Conservation (phyloP, 2,888 invertebrate genomes). For the Lepetodrilus schrolli region DNA sequence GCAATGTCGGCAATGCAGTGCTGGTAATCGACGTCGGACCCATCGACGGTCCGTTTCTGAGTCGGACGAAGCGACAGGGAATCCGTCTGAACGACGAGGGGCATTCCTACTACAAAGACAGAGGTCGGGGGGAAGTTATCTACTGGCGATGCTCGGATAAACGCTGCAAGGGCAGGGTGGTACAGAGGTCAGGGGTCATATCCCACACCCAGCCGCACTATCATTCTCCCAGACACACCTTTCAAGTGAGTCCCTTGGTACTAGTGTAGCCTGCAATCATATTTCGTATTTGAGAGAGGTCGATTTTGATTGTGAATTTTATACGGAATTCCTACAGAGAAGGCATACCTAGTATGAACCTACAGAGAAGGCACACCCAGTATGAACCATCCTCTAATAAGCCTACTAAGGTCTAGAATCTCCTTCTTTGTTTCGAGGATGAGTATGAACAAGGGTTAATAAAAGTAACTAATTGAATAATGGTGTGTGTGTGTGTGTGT, state of each 20-base stretch:
- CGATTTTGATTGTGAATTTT: too few relatives aligned
- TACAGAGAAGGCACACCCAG: too few relatives aligned
- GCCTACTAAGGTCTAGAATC: too few relatives aligned
- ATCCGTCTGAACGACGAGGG: background rate
- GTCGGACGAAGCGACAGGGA: slow-evolving; percentile 6
- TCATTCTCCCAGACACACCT: background rate
- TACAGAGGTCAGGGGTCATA: background rate
- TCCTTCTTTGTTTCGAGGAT: too few relatives aligned
- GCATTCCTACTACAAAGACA: background rate
- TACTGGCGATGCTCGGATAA: slow-evolving; percentile 17
- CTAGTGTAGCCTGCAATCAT: too few relatives aligned
- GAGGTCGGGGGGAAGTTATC: background rate
- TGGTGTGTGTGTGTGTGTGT: too few relatives aligned
- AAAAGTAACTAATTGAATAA: too few relatives aligned
- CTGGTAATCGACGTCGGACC: background rate
- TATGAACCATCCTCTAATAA: too few relatives aligned
- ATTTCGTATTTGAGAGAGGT: too few relatives aligned
- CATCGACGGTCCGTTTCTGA: background rate
- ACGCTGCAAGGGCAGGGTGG: background rate
- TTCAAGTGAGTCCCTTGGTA: background rate
- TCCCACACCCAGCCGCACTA: background rate
- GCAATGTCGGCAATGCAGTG: background rate
- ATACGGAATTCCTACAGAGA: too few relatives aligned
- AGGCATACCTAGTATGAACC: too few relatives aligned
- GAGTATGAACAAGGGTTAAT: too few relatives aligned